Percentiles rank a stretch among this genome's conserved stretches.
These are phyloP conservation scores for Platycnemis pennipes DNA, from an alignment of 2,888 invertebrate genomes.

Conservation along the genomic window DNA sequence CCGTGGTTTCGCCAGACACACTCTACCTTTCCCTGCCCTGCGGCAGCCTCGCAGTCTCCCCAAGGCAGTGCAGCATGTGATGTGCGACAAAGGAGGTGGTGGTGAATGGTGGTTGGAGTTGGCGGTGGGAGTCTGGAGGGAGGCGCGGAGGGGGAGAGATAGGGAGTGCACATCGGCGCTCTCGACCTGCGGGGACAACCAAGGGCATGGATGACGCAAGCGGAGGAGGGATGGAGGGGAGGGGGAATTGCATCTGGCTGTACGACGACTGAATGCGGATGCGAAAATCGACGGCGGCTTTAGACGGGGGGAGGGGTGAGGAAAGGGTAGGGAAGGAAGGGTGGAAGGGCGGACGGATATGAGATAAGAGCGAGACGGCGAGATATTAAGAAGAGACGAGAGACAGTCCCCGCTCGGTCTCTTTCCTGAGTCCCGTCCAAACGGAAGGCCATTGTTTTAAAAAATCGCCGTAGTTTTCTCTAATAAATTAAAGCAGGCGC, in stretches of 20 bases:
- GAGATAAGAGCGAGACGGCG: conserved; percentile 25
- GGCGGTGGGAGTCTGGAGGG: neutral
- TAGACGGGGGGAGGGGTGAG: neutral
- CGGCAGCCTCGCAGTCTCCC: neutral
- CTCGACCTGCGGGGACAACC: conserved; percentile 20
- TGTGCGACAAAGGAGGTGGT: neutral
- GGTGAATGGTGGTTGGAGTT: neutral
- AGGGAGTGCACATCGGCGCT: conserved; percentile 38
- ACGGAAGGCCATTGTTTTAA: neutral
- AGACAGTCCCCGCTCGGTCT: neutral
- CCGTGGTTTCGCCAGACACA: too few species aligned
- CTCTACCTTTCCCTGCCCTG: too few species aligned
- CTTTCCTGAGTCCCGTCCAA: neutral
- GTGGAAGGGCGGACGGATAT: neutral
- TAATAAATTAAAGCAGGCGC: too few species aligned
- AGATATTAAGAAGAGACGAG: conserved; percentile 5
- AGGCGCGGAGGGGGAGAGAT: neutral
- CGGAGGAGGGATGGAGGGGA: neutral
- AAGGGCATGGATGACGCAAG: conserved; percentile 66
- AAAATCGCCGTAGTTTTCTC: too few species aligned
- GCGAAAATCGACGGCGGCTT: neutral
- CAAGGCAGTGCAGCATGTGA: neutral
- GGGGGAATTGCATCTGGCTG: conserved; percentile 44
- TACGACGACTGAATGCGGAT: conserved; percentile 56
- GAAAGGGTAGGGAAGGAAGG: neutral